These are phyloP conservation scores for Elgaria multicarinata DNA, from an alignment of 2,113 vertebrate genomes.

Conservation along the genomic window DNA sequence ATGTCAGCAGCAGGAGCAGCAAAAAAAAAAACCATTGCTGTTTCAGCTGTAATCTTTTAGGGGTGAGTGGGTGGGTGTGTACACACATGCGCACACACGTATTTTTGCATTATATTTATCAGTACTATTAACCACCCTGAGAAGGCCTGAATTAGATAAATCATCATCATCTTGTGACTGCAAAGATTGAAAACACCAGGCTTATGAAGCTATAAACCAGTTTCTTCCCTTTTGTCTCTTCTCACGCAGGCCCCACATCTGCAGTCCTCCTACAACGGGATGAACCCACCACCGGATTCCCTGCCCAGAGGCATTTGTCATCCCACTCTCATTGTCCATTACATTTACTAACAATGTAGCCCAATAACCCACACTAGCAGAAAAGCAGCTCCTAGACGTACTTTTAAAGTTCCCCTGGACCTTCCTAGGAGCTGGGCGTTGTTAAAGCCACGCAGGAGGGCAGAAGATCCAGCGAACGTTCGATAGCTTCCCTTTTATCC, in stretches of 20 bases:
- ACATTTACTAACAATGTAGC: background rate
- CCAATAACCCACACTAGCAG: background rate
- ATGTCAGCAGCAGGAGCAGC: background rate
- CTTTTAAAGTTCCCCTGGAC: background rate
- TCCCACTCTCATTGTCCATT: background rate
- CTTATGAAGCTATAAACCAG: fast-evolving
- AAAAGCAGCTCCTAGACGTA: background rate
- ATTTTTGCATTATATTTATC: background rate
- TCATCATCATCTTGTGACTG: background rate
- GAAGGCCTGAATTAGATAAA: background rate
- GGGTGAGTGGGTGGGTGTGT: no score
- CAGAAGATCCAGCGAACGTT: background rate
- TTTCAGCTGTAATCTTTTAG: background rate
- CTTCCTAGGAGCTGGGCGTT: background rate
- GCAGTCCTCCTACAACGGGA: conserved; percentile 41
- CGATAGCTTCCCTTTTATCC: background rate
- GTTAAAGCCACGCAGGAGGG: no score
- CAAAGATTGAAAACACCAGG: background rate
- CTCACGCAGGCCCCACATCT: background rate
- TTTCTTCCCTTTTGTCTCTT: background rate
- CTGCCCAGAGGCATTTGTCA: background rate
- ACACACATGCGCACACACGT: no score
- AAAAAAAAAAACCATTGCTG: background rate
- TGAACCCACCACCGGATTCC: background rate
- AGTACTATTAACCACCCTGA: background rate